Percentiles rank a stretch among this genome's conserved stretches.
Conservation (phyloP, 2,113 vertebrate genomes). For the Toxotes jaculatrix region DNA sequence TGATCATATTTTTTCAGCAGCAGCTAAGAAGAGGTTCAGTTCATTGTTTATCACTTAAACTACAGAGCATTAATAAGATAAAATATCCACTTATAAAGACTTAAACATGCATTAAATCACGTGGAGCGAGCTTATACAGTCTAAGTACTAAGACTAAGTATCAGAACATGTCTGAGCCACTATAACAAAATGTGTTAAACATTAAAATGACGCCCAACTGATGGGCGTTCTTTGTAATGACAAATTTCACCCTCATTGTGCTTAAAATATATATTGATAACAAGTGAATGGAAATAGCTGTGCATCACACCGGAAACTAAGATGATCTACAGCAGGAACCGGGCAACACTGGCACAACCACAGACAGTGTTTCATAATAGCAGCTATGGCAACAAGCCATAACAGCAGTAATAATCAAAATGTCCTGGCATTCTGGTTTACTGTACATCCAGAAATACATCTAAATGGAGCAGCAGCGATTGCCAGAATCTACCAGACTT, state of each 20-base stretch:
- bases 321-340: conserved; percentile 46
- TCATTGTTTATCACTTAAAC: not conserved
- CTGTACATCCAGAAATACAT: conserved; percentile 2
- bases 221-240: not conserved
- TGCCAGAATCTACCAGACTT: conserved; percentile 11
- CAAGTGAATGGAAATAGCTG: conserved; percentile 3
- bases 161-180: conserved; percentile 8
- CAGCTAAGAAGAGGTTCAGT: not conserved
- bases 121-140: not conserved
- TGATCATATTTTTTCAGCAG: not conserved
- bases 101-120: not conserved
- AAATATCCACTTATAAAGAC: not conserved
- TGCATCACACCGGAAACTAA: conserved; percentile 53
- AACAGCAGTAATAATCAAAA: not conserved
- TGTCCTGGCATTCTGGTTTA: conserved; percentile 33
- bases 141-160: no score
- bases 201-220: not conserved
- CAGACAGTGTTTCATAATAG: conserved; percentile 57
- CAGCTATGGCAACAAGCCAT: conserved; percentile 52
- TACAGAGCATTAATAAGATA: not conserved
- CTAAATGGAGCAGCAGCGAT: not conserved
- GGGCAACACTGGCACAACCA: conserved; percentile 60
- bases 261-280: not conserved
- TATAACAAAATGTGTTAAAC: not conserved
- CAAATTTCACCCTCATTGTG: not conserved